Base-by-base conservation (phyloP, 1,140 invertebrate species). In the Drosophila prosaltans region DNA sequence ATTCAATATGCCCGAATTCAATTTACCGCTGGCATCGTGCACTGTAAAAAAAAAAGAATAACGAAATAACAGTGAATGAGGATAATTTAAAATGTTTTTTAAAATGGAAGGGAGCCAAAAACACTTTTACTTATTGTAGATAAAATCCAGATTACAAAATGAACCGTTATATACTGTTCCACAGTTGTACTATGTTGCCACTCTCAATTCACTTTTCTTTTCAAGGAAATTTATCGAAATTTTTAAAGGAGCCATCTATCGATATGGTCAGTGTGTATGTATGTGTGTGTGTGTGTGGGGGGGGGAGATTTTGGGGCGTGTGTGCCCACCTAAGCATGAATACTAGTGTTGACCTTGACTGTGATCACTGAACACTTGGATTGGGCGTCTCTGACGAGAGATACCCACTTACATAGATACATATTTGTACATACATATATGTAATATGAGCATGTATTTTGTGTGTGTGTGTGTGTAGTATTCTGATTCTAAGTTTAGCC, bases 11-110 rank as follows among this genome's bases (percentile, higher is more conserved):
- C 94, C 94, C 5, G 94, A 94, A 41, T 94, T 91, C 10, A 92
- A 41, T 74, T 86, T 91, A 21, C 94, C 94, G 6, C 94, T 94
- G 3, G 94, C 93, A 79, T 95, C 94, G 83, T 94, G 94, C 94
- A 95, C 95, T 58, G 91, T 81, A 41, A 2, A 51, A 39, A 60
- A 60, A 10, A 9, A 11, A 45, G 9, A 26, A 30, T 30, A 16
- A 16, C 16, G 16, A 16, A 16, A 16, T 16, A 16, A 16, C 16
- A 16, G 16, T 16, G 16, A 16, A 16, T 16, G 16, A 16, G 16
- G 16, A 16, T 16, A 16, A 16, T 16, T 16, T 16, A 16, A 16
- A 16, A 16, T 16, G 16, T 16, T 16, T 16, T 16, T 16, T 16
- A 16, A 16, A 16, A 16, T 16, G 16, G 16, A 16, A 16, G 16